Evolutionary conservation across 2,113 vertebrate species (phyloP), one percentile per base, ranked within the genome.

Genomic region (Psilopsiagon aymara): DNA sequence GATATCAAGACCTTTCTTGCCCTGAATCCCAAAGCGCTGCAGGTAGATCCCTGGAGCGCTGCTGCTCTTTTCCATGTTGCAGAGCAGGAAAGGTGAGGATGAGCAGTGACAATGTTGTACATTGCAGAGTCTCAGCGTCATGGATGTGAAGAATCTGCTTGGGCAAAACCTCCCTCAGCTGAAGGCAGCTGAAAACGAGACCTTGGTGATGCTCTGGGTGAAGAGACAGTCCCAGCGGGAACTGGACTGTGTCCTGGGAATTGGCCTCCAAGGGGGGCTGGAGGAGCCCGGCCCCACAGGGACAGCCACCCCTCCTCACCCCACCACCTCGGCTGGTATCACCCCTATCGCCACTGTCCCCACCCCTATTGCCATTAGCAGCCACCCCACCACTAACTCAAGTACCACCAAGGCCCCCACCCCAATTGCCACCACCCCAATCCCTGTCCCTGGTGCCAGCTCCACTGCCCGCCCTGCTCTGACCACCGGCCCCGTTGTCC

Each of bases 1-100:
- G 96, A 98, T 33, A 81, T 97, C 2, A 62, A 62, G 63, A 98
- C 97, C 4, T 98, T 98, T 44, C 94, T 96, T 1, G 4, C 70
- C 90, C 96, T 98, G 35, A 98, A 98, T 14, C 98, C 98, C 0
- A 5, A n/a, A 0, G 98, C 97, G 21, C 10, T 98, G 62, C 95
- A 98, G 98, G 98, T 98, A 81, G 5, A 59, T 73, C 76, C 24
- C 31, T 0, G 1, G 15, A 9, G 2, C 2, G 2, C 29, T 25
- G 57, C 16, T n/a, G 28, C 14, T 16, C 23, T 43, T 37, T 9
- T 27, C 23, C 71, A 18, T 2, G 3, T 53, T 23, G 62, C 25
- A 52, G 55, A 29, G 62, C 67, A 39, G 71, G 39, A 35, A 35
- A 59, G 33, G 37, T 4, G 67, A 39, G 51, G 14, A 7, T 21